phyloP scores from a whole-genome alignment of 1,140 invertebrate species.

The Drosophila jambulina region DNA sequence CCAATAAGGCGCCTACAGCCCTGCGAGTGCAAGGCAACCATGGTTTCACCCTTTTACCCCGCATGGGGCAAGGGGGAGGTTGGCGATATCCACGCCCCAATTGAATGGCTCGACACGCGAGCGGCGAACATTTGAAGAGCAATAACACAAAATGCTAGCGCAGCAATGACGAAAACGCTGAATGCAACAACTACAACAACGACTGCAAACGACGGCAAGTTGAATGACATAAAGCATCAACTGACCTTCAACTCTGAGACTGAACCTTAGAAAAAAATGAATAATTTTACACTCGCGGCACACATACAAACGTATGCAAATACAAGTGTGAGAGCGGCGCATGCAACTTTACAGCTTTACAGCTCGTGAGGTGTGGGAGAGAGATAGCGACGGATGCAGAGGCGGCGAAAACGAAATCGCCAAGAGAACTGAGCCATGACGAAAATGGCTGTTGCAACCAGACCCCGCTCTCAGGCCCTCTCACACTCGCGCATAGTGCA shows the following conservation, averaged over 20 bases:
- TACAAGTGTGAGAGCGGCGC: slow-evolving; percentile 50
- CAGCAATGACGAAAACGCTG: slow-evolving; percentile 68
- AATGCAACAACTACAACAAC: slow-evolving; percentile 53
- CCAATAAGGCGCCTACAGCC: slow-evolving; percentile 61
- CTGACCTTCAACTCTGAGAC: slow-evolving; percentile 85
- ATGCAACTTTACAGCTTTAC: slow-evolving; percentile 64
- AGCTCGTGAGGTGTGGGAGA: slow-evolving; percentile 32
- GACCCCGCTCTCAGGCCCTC: slow-evolving; percentile 37
- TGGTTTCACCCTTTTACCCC: slow-evolving; percentile 7
- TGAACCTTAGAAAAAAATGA: slow-evolving; percentile 85
- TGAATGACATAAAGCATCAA: slow-evolving; percentile 85
- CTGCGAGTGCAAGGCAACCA: slow-evolving; percentile 30
- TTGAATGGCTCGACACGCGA: slow-evolving; percentile 65
- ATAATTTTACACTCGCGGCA: slow-evolving; percentile 79
- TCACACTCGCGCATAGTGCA: slow-evolving; percentile 16
- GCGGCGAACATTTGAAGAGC: slow-evolving; percentile 33
- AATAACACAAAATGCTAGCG: slow-evolving; percentile 48
- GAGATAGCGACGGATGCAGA: slow-evolving; percentile 27
- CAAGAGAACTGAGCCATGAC: slow-evolving; percentile 58
- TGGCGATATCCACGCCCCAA: slow-evolving; percentile 55
- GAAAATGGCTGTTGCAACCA: slow-evolving; percentile 55
- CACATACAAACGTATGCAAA: slow-evolving; percentile 46
- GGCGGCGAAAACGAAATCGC: slow-evolving; percentile 47
- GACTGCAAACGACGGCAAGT: slow-evolving; percentile 68
- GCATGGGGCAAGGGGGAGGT: neutral